Conservation (phyloP, 1,140 invertebrate species). For the Ceratina australensis region DNA sequence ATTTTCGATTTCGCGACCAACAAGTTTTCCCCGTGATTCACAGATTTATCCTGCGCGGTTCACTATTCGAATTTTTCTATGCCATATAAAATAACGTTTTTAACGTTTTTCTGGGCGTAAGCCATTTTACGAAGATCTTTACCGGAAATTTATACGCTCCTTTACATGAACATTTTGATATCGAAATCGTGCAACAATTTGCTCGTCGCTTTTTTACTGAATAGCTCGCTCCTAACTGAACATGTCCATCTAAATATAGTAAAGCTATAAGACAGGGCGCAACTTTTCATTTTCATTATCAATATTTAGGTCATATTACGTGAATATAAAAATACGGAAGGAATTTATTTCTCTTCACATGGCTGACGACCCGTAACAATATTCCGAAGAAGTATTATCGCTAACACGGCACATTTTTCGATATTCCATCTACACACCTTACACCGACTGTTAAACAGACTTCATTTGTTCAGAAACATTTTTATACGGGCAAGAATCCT, state of each 20-base stretch:
- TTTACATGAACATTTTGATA: background rate
- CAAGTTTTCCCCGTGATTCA: background rate
- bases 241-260: too few relatives aligned
- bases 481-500: slow-evolving; percentile 19
- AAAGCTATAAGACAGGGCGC: too few relatives aligned
- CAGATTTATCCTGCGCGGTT: background rate
- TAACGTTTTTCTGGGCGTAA: background rate
- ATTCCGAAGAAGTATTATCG: background rate
- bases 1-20: slow-evolving; percentile 4
- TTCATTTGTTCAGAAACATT: slow-evolving; percentile 26
- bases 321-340: background rate
- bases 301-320: too few relatives aligned
- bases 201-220: background rate
- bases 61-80: slow-evolving; percentile 15
- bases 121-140: background rate
- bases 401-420: slow-evolving; percentile 16
- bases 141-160: background rate
- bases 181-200: slow-evolving; percentile 5
- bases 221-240: background rate
- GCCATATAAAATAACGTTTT: background rate
- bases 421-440: slow-evolving; percentile 3
- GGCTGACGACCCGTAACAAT: background rate
- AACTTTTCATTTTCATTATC: too few relatives aligned
- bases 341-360: background rate
- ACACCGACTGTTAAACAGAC: slow-evolving; percentile 14